Percentiles rank a stretch among this genome's conserved stretches.
phyloP scores from a whole-genome alignment of 2,888 invertebrate genomes.

The Leptinotarsa tumamoca region DNA sequence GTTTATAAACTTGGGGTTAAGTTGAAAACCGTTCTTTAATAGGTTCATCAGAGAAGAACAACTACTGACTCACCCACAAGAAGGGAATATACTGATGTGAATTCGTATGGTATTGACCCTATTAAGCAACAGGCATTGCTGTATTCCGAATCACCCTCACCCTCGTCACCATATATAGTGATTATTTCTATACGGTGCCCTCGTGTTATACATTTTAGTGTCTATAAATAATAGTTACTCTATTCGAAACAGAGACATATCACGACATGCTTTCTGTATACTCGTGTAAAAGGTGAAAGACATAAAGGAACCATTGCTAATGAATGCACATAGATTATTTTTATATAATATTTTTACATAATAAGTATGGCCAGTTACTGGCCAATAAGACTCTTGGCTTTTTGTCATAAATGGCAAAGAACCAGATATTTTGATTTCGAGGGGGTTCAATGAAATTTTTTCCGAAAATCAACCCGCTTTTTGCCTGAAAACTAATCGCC shows the following conservation, averaged over 20 bases:
- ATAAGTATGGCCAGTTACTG: no score
- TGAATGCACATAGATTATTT: no score
- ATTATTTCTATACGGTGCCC: background rate
- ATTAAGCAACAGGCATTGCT: background rate
- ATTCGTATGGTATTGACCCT: background rate
- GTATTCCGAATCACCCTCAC: slow-evolving; percentile 10
- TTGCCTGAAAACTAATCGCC: no score
- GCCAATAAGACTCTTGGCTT: no score
- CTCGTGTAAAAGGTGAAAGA: background rate
- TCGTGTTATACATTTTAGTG: background rate
- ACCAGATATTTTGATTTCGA: no score
- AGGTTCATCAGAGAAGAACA: no score
- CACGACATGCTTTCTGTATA: slow-evolving; percentile 7
- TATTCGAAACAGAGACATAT: slow-evolving; percentile 11
- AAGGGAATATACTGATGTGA: background rate
- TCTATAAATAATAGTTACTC: background rate
- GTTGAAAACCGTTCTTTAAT: no score
- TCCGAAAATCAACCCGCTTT: no score
- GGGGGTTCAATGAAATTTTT: no score
- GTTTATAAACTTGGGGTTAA: background rate
- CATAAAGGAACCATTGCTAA: background rate
- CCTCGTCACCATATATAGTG: background rate
- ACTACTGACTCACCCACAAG: no score
- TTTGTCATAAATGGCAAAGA: no score
- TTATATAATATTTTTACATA: no score